phyloP scores from a whole-genome alignment of 1,140 invertebrate species.

The Phenacoccus solenopsis region DNA sequence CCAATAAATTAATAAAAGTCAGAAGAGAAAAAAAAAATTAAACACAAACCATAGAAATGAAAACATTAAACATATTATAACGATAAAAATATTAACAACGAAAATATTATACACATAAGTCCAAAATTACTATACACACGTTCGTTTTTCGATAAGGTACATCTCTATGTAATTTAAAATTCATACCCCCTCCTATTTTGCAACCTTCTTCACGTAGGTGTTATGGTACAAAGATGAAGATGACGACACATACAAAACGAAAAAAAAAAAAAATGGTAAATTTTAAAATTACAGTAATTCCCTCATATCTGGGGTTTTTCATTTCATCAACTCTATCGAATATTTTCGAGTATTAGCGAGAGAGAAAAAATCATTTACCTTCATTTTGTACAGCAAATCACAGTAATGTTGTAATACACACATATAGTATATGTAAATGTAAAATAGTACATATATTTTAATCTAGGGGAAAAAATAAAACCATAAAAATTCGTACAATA shows the following conservation, averaged over 20 bases:
- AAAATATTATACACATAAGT: too few species aligned
- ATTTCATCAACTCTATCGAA: background rate
- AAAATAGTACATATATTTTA: background rate
- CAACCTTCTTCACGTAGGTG: background rate
- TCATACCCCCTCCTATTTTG: too few species aligned
- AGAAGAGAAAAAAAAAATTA: background rate
- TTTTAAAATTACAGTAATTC: background rate
- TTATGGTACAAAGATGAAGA: background rate
- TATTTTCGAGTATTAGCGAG: background rate
- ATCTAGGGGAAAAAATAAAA: background rate
- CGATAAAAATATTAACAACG: background rate
- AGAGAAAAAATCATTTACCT: background rate
- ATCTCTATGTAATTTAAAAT: too few species aligned
- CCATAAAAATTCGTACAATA: conserved; percentile 8
- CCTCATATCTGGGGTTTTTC: background rate
- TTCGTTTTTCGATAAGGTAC: too few species aligned
- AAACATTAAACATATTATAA: background rate
- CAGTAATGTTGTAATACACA: background rate
- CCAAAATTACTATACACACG: background rate
- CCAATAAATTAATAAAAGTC: background rate
- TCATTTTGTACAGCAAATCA: background rate
- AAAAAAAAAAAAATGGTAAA: background rate
- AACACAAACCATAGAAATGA: background rate
- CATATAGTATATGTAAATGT: too few species aligned
- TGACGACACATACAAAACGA: too few species aligned